These are phyloP conservation scores for Pseudomyrmex sp. DNA, from an alignment of 1,140 invertebrate genomes.

Conservation along the genomic window DNA sequence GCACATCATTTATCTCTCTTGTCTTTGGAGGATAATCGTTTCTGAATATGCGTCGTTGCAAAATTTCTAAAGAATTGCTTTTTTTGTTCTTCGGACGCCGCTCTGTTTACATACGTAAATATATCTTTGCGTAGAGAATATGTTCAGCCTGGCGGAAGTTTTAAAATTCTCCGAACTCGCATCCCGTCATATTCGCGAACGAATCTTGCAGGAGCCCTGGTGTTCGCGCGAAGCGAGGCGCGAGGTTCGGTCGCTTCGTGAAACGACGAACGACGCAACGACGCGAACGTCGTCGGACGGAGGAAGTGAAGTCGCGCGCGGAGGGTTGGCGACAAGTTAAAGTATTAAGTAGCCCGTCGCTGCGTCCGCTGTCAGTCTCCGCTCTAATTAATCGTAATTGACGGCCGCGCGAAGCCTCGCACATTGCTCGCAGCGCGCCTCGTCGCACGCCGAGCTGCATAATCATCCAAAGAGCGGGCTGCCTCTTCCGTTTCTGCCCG, in stretches of 20 bases:
- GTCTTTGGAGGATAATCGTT: conserved; percentile 8
- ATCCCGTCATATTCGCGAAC: not conserved
- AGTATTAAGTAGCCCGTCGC: conserved; percentile 83
- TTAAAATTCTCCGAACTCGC: too few relatives aligned
- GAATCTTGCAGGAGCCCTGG: not conserved
- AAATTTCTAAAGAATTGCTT: not conserved
- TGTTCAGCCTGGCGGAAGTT: too few relatives aligned
- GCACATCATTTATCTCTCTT: not conserved
- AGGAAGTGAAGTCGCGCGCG: conserved; percentile 57
- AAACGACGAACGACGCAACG: conserved; percentile 18
- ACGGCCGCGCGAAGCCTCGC: conserved; percentile 84
- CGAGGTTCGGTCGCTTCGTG: conserved; percentile 26
- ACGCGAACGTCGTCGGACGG: conserved; percentile 9
- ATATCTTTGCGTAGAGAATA: conserved; percentile 32
- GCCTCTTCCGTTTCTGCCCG: conserved; percentile 62
- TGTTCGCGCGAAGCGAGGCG: not conserved
- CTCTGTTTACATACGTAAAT: conserved; percentile 33
- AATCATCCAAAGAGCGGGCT: conserved; percentile 60
- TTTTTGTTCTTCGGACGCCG: not conserved
- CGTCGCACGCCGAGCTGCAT: conserved; percentile 66
- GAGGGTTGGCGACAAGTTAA: conserved; percentile 80
- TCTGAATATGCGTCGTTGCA: not conserved
- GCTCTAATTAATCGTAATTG: conserved; percentile 86
- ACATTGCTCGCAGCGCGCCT: conserved; percentile 76
- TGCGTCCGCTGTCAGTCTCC: conserved; percentile 85